These are phyloP conservation scores for Pipistrellus kuhlii DNA, from an alignment of 2,797 vertebrate species.

Conservation along the genomic window DNA sequence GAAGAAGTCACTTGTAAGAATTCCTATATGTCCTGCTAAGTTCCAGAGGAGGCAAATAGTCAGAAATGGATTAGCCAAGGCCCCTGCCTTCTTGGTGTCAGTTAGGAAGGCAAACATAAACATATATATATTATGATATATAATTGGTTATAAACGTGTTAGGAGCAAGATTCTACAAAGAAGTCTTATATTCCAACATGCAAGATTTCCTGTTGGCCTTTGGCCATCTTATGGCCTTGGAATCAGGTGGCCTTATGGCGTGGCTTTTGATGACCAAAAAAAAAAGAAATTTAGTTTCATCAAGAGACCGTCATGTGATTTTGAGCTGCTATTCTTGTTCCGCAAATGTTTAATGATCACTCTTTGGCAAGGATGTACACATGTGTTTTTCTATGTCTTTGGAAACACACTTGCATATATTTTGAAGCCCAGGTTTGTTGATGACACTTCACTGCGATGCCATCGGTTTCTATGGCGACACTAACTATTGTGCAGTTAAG, in stretches of 20 bases:
- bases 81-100: not conserved
- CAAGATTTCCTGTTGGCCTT: not conserved
- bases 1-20: not conserved
- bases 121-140: not conserved
- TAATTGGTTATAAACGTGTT: not conserved
- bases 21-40: not conserved
- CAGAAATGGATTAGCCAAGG: not conserved
- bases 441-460: constrained; percentile 56
- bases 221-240: not conserved
- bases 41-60: not conserved
- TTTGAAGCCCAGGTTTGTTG: constrained; percentile 72
- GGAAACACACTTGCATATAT: constrained; percentile 51
- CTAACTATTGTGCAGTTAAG: constrained; percentile 74
- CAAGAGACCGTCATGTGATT: not conserved
- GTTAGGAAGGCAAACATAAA: not conserved
- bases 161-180: not conserved
- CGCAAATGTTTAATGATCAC: not conserved
- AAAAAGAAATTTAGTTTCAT: not conserved
- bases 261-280: not conserved
- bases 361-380: not conserved
- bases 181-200: not conserved
- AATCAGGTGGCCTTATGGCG: not conserved
- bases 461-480: constrained; percentile 80
- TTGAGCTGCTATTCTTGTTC: not conserved
- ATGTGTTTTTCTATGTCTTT: constrained; percentile 54